Percentiles rank a stretch among this genome's conserved stretches.
Evolutionary conservation across 2,797 vertebrate genomes (phyloP).

Genomic region (Rhinophrynus dorsalis): DNA sequence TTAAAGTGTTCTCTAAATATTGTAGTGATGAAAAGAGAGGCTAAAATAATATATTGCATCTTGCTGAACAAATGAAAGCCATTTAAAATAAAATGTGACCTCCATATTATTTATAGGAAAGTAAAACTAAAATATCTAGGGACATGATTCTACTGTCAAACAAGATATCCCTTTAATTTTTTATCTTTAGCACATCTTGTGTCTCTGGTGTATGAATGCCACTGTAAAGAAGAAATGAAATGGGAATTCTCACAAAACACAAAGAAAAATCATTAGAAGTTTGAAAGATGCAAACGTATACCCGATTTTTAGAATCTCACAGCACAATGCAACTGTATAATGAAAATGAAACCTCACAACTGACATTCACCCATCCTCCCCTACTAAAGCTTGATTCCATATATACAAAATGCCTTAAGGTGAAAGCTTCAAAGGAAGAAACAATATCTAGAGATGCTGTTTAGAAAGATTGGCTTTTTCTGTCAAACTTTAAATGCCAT

Average conservation of each 20-base stretch:
- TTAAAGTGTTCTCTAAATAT: neutral
- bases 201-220: neutral
- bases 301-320: too few species aligned
- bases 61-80: neutral
- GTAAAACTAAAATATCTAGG: neutral
- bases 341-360: neutral
- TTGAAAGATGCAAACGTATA: neutral
- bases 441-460: neutral
- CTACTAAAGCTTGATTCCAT: neutral
- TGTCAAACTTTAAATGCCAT: neutral
- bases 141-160: neutral
- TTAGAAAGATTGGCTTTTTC: neutral
- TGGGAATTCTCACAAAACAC: neutral
- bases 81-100: neutral
- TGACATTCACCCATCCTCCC: neutral
- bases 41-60: neutral
- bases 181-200: neutral
- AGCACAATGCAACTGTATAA: neutral
- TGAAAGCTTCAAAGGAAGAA: neutral
- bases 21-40: neutral
- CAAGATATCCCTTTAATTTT: slow-evolving; percentile 1
- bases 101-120: neutral
- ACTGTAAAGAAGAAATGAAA: neutral
- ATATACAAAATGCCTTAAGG: neutral
- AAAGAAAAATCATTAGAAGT: neutral